Percentiles rank a stretch among this genome's conserved stretches.
Conservation (phyloP, 1,140 invertebrate species). For the Pemphigus obesinymphae region DNA sequence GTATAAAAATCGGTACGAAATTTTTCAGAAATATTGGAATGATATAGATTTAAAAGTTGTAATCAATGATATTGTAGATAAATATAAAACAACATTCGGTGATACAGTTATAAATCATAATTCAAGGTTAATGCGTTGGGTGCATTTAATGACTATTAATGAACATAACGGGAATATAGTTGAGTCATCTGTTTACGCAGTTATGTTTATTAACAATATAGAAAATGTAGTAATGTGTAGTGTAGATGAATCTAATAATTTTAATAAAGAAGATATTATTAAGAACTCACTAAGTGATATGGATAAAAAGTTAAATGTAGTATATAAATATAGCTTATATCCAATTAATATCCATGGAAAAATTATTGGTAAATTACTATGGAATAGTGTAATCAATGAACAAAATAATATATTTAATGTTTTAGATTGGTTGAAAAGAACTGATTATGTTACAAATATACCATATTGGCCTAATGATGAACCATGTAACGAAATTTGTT, state of each 20-base stretch:
- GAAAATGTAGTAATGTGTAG: not conserved
- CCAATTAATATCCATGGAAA: not conserved
- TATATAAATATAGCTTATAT: not conserved
- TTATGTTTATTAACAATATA: not conserved
- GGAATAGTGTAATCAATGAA: not conserved
- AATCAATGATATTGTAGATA: not conserved
- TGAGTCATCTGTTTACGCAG: not conserved
- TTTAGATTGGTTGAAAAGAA: conserved; percentile 4
- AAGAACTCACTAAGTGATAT: not conserved
- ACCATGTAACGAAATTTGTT: not conserved
- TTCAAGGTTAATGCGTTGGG: not conserved
- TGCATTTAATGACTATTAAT: not conserved
- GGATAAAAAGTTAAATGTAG: not conserved
- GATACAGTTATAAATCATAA: not conserved
- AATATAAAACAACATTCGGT: not conserved
- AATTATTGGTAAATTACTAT: not conserved
- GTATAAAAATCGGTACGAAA: not conserved
- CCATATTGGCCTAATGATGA: not conserved
- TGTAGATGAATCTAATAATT: not conserved
- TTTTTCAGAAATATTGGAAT: not conserved
- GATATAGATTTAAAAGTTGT: not conserved
- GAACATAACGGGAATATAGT: not conserved
- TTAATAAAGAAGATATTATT: not conserved
- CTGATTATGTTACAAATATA: no score
- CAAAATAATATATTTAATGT: conserved; percentile 15